phyloP scores from a whole-genome alignment of 2,113 vertebrate genomes.

The Phycodurus eques region DNA sequence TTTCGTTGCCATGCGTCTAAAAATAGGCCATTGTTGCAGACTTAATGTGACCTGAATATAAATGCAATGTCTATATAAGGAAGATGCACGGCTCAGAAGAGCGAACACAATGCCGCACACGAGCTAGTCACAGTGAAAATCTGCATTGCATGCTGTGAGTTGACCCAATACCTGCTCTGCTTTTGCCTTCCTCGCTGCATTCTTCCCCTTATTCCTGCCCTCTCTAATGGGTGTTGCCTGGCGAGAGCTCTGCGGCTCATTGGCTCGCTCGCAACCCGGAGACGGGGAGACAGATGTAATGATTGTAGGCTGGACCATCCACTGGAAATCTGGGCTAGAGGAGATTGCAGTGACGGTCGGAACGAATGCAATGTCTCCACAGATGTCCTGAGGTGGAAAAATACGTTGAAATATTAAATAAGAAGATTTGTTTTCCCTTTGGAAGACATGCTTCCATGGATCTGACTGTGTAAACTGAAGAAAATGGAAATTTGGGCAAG shows the following conservation, averaged over 20 bases:
- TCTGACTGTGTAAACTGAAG: not conserved
- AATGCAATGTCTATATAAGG: conserved; percentile 61
- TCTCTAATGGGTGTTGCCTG: conserved; percentile 73
- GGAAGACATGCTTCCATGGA: not conserved
- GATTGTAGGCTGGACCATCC: conserved; percentile 90
- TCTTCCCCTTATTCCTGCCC: conserved; percentile 79
- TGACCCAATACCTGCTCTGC: conserved; percentile 82
- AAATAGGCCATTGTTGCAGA: conserved; percentile 81
- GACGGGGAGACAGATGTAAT: conserved; percentile 86
- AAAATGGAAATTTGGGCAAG: conserved; percentile 83
- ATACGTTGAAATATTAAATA: conserved; percentile 9
- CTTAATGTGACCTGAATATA: conserved; percentile 78
- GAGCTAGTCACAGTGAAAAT: conserved; percentile 27
- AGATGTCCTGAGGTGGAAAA: conserved; percentile 77
- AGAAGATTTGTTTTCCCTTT: not conserved
- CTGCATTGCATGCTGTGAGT: conserved; percentile 17
- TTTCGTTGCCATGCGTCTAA: conserved; percentile 74
- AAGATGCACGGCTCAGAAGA: conserved; percentile 59
- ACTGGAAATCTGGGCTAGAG: conserved; percentile 88
- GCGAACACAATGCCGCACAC: conserved; percentile 48
- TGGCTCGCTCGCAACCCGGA: conserved; percentile 80
- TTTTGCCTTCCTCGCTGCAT: conserved; percentile 85
- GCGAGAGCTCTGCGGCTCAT: conserved; percentile 71
- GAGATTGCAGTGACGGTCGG: conserved; percentile 91
- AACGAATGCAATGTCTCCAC: conserved; percentile 80